Percentiles rank a stretch among this genome's conserved stretches.
Evolutionary conservation across 2,888 invertebrate species (phyloP).

Genomic region (Cordylochernes scorpioides): DNA sequence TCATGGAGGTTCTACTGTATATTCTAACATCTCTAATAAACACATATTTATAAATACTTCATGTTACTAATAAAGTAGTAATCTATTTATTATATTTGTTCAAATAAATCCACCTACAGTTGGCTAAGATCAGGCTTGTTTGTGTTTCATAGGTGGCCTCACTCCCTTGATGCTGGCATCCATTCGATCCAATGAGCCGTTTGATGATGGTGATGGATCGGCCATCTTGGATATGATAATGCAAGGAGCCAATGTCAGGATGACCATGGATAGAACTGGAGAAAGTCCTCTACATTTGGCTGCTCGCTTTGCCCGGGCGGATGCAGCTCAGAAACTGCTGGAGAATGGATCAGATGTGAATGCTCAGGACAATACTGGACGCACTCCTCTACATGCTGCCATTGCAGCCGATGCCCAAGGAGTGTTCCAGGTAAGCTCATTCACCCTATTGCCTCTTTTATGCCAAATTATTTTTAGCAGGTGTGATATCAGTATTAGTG

Average conservation of each 20-base stretch:
- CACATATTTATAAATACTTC: no score
- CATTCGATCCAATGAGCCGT: slow-evolving; percentile 41
- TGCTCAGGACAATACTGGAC: slow-evolving; percentile 71
- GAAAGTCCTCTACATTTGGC: slow-evolving; percentile 83
- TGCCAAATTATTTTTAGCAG: no score
- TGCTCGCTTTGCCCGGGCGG: slow-evolving; percentile 67
- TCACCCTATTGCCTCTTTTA: no score
- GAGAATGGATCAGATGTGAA: slow-evolving; percentile 87
- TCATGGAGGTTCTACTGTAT: no score
- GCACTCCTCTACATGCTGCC: slow-evolving; percentile 78
- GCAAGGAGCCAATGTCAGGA: slow-evolving; percentile 72
- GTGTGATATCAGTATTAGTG: no score
- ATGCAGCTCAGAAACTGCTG: slow-evolving; percentile 66
- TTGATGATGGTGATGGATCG: slow-evolving; percentile 38
- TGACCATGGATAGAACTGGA: slow-evolving; percentile 79
- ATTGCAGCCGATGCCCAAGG: slow-evolving; percentile 89
- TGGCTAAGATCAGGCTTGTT: no score
- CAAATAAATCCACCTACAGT: no score
- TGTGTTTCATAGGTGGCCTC: slow-evolving; percentile 56
- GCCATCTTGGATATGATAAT: slow-evolving; percentile 54
- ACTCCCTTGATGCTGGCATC: slow-evolving; percentile 88
- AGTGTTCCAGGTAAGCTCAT: slow-evolving; percentile 43
- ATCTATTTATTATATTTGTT: no score
- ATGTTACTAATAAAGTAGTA: no score
- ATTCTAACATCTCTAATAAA: no score